Base-by-base conservation (phyloP, 2,888 invertebrate species). In the Drosophila maculinotata region DNA sequence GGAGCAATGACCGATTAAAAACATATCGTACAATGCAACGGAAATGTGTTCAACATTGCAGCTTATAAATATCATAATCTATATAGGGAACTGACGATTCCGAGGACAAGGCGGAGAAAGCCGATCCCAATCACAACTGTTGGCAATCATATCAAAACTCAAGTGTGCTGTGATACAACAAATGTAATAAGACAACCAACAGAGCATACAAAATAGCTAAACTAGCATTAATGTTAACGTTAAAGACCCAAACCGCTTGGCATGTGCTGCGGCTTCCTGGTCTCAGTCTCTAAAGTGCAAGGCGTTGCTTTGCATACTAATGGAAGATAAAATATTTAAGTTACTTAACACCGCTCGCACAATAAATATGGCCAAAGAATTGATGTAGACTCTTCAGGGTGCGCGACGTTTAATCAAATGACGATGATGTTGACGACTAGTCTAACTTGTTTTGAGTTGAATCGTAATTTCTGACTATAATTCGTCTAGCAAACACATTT, bases 261-360 rank as follows among this genome's bases (percentile, higher is more conserved):
- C 72, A 63, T 72, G 75, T 72, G 72, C 75, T 59, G 74, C 20
- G 44, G 81, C 70, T 81, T 85, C 80, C 80, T 81, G 80, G 65
- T 71, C 38, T 58, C 54, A 86, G 65, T 71, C 38, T 58, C 54
- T 44, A 60, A 51, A 66, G 67, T 44, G 36, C 47, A 44, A 28
- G 36, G 38, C 54, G 53, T 30, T 52, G 79, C 79, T 76, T 69
- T 79, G 80, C 83, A 85, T 81, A 79, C 80, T 83, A 81, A 81
- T 81, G 44, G 41, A 12, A 44, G 53, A 75, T 54, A 42, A 64
- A 57, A 47, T 69, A 66, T 68, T 65, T 67, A 30, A 67, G 77
- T 59, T 71, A 84, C 67, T 81, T 78, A 81, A 81, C 70, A 62
- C 52, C 52, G 53, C 57, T 52, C 53, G 51, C 53, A 45, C 49